Base-by-base conservation (phyloP, 2,113 vertebrate species). In the Onychostruthus taczanowskii region DNA sequence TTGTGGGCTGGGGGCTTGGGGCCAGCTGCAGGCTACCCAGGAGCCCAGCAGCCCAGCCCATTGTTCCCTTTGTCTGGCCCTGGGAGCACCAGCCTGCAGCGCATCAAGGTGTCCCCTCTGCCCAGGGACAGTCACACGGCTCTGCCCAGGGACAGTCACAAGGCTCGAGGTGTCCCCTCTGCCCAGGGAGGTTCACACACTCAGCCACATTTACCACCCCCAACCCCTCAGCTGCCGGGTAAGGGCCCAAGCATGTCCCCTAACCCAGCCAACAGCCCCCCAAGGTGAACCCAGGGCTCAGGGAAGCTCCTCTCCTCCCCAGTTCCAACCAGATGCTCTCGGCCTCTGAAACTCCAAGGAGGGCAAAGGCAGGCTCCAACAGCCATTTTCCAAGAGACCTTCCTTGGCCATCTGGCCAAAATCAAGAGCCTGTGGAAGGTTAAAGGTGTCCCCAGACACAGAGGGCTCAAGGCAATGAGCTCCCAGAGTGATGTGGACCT, bases 401-500 rank as follows among this genome's bases (percentile, higher is more conserved):
- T 3, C 8, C 20, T 27, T 1, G 2, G 47, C 18, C 56, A 23
- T 49, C 41, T 3, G 4, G 30, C 31, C 44, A 26, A 59, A 82
- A 44, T 2, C 27, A 8, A 30, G 58, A 61, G 69, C 18, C 44
- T 39, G 23, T 0, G 1, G 26, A 23, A 22, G 33, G 19, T 43
- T 21, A 7, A 28, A 78, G 63, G 22, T 1, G 3, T 10, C 53
- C 16, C 55, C 8, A 2, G 37, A 30, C 20, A 20, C 2, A 0
- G 10, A 78, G 35, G 33, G 43, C 4, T 87, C 66, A 35, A 30
- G 50, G 58, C 7, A 6, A 27, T 0, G 31, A 82, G 31, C 63
- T 21, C 28, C 27, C 7, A 0, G 5, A 50, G 66, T 0, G 0
- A 16, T 0, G 2, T 2, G 35, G 27, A 46, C 0, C 5, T 13